phyloP scores from a whole-genome alignment of 2,888 invertebrate species.

The Leucania comma region DNA sequence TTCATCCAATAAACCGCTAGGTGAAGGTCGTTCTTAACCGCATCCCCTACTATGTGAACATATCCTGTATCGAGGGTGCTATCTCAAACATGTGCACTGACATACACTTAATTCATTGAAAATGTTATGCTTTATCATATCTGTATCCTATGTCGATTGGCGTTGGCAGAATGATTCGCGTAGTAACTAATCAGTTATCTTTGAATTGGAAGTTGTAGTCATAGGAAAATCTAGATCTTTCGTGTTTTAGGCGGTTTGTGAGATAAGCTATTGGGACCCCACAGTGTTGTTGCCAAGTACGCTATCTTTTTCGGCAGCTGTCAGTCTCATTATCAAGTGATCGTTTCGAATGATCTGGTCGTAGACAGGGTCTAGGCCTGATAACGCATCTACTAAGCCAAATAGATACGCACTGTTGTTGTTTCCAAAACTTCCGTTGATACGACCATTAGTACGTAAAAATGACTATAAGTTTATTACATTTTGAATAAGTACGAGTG shows the following conservation, averaged over 20 bases:
- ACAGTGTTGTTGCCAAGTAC: neutral
- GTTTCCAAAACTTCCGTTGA: neutral
- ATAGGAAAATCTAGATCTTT: neutral
- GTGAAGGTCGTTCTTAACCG: no score
- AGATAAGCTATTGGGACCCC: slow-evolving; percentile 9
- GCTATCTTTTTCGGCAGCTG: neutral
- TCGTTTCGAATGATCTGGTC: neutral
- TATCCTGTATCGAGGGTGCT: no score
- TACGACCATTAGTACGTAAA: neutral
- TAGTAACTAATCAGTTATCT: slow-evolving; percentile 20
- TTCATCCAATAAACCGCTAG: no score
- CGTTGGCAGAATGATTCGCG: neutral
- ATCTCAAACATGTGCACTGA: no score
- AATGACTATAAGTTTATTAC: no score
- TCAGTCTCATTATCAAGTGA: neutral
- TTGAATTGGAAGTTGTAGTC: neutral
- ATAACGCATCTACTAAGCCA: neutral
- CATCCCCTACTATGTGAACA: no score
- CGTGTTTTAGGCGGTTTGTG: slow-evolving; percentile 6
- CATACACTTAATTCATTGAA: neutral
- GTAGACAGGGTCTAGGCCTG: neutral
- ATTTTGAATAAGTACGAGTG: no score
- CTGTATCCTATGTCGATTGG: neutral
- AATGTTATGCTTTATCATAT: slow-evolving; percentile 14
- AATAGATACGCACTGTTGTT: neutral